Evolutionary conservation across 2,888 invertebrate genomes (phyloP), one percentile per base, ranked within the genome.

Genomic region (Lithophane socia): DNA sequence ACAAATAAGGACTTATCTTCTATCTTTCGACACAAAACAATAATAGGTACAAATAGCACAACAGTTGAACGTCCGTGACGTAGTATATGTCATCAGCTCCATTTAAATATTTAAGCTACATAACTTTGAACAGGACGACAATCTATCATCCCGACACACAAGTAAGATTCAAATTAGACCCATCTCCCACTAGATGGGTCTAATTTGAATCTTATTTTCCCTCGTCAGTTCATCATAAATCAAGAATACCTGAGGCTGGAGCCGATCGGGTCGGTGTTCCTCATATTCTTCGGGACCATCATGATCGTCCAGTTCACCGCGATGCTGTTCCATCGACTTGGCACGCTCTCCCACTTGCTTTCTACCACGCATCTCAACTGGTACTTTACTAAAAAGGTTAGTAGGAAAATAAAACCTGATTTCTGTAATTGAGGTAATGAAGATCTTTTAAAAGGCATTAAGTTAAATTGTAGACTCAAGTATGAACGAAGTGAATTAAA

Each of bases 291-390:
- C 96, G 99, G 99, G 12, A 96, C 98, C 66, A 99, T 99, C 95
- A 97, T 99, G 95, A 93, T 99, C 29, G 98, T 99, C 83, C 99
- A 99, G 97, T 99, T 99, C 95, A 97, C 98, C 29, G 99, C 99
- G 72, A 99, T 99, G 99, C 95, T 99, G 96, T 98, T 99, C 97
- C 99, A 99, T 97, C 98, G 99, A 65, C 98, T 99, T 91, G 99
- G 99, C 82, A 99, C 99, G 0, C 96, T 99, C 77, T 98, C 99
- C 0, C 99, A 99, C 93, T 98, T 99, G 91, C 97, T 99, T 87
- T 98, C 99, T 0, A 99, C 99, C 0, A 99, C 99, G 0, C 98
- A 99, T 82, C 97, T 99, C 67, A 98, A 98, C 93, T 98, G 98
- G 95, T 98, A 98, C 92, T 97, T 97, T 87, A 98, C 97, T 88